Base-by-base conservation (phyloP, 2,113 vertebrate species). In the Anser cygnoides region DNA sequence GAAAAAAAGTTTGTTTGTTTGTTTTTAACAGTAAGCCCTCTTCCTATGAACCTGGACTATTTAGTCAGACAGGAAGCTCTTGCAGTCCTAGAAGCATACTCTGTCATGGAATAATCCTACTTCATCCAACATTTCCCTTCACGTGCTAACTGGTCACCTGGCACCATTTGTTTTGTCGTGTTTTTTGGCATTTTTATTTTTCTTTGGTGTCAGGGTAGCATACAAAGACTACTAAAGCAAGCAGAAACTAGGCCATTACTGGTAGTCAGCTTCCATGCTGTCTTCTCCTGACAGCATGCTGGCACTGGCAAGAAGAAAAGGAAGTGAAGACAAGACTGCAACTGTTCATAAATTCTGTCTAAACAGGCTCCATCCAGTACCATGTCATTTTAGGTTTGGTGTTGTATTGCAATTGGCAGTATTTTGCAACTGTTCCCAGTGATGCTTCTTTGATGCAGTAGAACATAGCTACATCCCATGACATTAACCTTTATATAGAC, bases 341-440 rank as follows among this genome's bases (percentile, higher is more conserved):
- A 4, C n/a, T 70, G 66, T 68, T 84, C 74, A 70, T 50, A 92
- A 95, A 80, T 23, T 33, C 61, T 85, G 89, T 92, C 92, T 96
- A 92, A 89, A 70, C 90, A n/a, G 1, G 76, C 57, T 92, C 83
- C 87, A 94, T 92, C 41, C 71, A 94, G 44, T 58, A 58, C 35
- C 65, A 58, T 13, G 2, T 84, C 80, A 84, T 23, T 14, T 9
- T n/a, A 58, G 87, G 50, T 57, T 8, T 15, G 74, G 80, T 54
- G 57, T 49, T 23, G 6, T 33, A 2, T 2, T 73, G 62, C 54
- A 63, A 13, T 65, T 39, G 50, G n/a, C 84, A 84, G 35, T 0
- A 4, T 12, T 74, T 44, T 61, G 55, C 61, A 68, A 6, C 49
- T 41, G 35, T 77, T 79, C 14, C 4, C 50, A 14, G 21, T 4